Percentiles rank a stretch among this genome's conserved stretches.
Evolutionary conservation across 2,113 vertebrate species (phyloP).

Genomic region (Marcusenius ussheri): DNA sequence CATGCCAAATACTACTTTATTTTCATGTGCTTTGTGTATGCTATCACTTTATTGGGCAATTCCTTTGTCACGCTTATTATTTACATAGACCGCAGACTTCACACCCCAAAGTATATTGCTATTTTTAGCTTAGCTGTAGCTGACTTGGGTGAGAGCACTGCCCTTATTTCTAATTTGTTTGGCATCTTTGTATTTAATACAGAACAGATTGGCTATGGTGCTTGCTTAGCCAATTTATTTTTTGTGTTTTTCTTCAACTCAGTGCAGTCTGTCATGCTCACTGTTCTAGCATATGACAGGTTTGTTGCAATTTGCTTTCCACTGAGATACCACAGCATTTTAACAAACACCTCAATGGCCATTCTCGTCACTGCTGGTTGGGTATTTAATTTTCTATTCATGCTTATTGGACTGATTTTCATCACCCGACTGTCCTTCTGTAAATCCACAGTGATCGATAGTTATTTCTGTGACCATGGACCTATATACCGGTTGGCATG

Average conservation of each 20-base stretch:
- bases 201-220: neutral
- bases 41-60: slow-evolving; percentile 47
- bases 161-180: neutral
- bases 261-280: neutral
- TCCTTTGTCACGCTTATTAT: slow-evolving; percentile 36
- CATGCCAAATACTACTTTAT: slow-evolving; percentile 49
- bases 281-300: neutral
- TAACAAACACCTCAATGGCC: neutral
- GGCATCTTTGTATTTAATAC: neutral
- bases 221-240: neutral
- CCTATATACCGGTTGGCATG: neutral
- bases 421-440: neutral
- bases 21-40: slow-evolving; percentile 48
- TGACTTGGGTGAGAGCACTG: neutral
- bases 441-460: neutral
- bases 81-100: neutral
- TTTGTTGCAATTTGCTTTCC: neutral
- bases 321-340: neutral
- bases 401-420: neutral
- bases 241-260: neutral
- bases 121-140: neutral
- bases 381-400: neutral
- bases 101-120: slow-evolving; percentile 16
- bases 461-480: neutral
- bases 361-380: neutral